Percentiles rank a stretch among this genome's conserved stretches.
Evolutionary conservation across 1,140 invertebrate genomes (phyloP).

Genomic region (Ditylenchus dipsaci): DNA sequence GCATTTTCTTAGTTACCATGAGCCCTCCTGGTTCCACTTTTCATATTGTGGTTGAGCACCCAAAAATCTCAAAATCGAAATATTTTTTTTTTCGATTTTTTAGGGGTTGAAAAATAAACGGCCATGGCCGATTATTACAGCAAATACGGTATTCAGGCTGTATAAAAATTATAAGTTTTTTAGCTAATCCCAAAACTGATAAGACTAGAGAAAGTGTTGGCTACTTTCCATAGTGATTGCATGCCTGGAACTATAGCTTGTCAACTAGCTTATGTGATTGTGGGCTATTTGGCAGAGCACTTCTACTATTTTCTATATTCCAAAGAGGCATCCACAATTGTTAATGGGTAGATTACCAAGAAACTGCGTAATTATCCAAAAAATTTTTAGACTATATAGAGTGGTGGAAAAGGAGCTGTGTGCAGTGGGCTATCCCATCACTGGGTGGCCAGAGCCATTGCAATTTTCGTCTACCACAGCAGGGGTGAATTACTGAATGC

Average conservation of each 20-base stretch:
- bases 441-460: slow-evolving; percentile 31
- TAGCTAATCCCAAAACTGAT: slow-evolving; percentile 28
- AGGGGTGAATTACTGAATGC: slow-evolving; percentile 18
- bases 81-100: too few species aligned
- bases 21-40: too few species aligned
- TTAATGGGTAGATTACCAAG: slow-evolving; percentile 24
- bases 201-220: slow-evolving; percentile 25
- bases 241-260: slow-evolving; percentile 34
- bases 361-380: background rate
- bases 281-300: slow-evolving; percentile 32
- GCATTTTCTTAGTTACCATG: too few species aligned
- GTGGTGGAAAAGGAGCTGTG: slow-evolving; percentile 22
- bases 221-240: slow-evolving; percentile 28
- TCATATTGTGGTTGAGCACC: too few species aligned
- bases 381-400: slow-evolving; percentile 21
- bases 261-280: slow-evolving; percentile 39
- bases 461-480: slow-evolving; percentile 33
- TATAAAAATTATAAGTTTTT: background rate
- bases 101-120: too few species aligned
- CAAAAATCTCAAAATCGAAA: too few species aligned
- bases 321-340: slow-evolving; percentile 26
- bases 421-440: slow-evolving; percentile 21
- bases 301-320: slow-evolving; percentile 42
- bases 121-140: too few species aligned
- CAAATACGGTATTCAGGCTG: too few species aligned